Conservation (phyloP, 2,113 vertebrate species). For the Rhombomys opimus region DNA sequence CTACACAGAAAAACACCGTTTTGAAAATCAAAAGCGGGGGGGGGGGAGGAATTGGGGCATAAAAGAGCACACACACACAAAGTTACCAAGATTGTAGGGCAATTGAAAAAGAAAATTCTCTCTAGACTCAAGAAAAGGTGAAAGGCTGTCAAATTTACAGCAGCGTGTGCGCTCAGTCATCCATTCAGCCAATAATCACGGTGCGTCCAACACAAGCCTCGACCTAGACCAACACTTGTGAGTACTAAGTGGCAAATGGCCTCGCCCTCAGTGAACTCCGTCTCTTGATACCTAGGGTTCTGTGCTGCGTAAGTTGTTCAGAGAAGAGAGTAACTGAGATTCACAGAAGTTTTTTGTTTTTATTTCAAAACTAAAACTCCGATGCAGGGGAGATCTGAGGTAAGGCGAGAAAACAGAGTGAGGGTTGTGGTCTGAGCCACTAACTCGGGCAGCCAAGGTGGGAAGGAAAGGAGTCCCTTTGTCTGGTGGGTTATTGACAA, state of each 20-base stretch:
- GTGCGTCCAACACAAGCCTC: background rate
- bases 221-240: too few relatives aligned
- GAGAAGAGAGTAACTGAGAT: background rate
- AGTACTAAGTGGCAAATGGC: background rate
- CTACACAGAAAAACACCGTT: too few relatives aligned
- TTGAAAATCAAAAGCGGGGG: too few relatives aligned
- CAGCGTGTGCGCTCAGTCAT: background rate
- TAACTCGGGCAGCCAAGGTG: background rate
- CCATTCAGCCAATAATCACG: background rate
- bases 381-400: background rate
- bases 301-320: background rate
- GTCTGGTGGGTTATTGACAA: background rate
- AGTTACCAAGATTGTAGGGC: background rate
- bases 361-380: background rate
- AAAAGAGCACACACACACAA: background rate
- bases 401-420: background rate
- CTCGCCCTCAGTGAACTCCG: background rate
- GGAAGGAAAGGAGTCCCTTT: background rate
- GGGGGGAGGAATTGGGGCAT: too few relatives aligned
- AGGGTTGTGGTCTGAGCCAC: background rate
- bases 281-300: background rate
- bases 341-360: background rate
- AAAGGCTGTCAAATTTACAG: fast-evolving
- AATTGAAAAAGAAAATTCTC: background rate
- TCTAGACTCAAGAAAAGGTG: background rate